Percentiles rank a stretch among this genome's conserved stretches.
phyloP scores from a whole-genome alignment of 1,140 invertebrate genomes.

The Nomia melanderi region DNA sequence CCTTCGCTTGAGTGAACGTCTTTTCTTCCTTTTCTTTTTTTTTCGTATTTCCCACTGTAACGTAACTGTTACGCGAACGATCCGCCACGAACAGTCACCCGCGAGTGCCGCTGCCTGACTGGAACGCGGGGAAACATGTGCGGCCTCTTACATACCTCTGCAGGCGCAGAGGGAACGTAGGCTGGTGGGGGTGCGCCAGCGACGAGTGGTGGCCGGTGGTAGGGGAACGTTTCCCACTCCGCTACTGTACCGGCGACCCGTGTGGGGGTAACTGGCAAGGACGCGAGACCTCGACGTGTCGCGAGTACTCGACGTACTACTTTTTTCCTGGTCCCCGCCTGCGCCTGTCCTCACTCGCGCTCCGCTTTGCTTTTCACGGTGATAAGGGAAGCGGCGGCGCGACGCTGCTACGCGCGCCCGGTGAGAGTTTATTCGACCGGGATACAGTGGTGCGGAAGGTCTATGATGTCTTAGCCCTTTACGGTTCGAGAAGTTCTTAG shows the following conservation, averaged over 20 bases:
- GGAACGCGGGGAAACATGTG: conserved; percentile 78
- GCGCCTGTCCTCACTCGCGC: too few species aligned
- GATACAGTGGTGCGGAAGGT: too few species aligned
- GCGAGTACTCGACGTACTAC: conserved; percentile 28
- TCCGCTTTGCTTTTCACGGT: conserved; percentile 17
- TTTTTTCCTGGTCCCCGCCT: conserved; percentile 21
- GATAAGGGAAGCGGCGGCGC: conserved; percentile 36
- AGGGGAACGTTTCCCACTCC: conserved; percentile 46
- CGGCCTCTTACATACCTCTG: conserved; percentile 74
- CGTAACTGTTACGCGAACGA: conserved; percentile 34
- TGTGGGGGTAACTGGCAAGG: conserved; percentile 62
- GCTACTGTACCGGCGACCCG: too few species aligned
- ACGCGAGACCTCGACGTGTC: conserved; percentile 63
- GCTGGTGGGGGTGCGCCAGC: conserved; percentile 25
- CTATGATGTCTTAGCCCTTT: too few species aligned
- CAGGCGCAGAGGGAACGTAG: conserved; percentile 29
- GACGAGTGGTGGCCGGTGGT: neutral
- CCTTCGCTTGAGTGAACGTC: too few species aligned
- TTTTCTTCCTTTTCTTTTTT: too few species aligned
- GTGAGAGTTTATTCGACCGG: neutral
- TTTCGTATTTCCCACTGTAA: too few species aligned
- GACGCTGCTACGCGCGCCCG: neutral
- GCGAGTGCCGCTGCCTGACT: conserved; percentile 79
- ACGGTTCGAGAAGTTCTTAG: too few species aligned
- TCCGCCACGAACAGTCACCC: conserved; percentile 66